A percentile compares a stretch with the other conserved stretches of the same genome.
These are phyloP conservation scores for Acleris holmiana DNA, from an alignment of 2,888 invertebrate species.

Conservation along the genomic window DNA sequence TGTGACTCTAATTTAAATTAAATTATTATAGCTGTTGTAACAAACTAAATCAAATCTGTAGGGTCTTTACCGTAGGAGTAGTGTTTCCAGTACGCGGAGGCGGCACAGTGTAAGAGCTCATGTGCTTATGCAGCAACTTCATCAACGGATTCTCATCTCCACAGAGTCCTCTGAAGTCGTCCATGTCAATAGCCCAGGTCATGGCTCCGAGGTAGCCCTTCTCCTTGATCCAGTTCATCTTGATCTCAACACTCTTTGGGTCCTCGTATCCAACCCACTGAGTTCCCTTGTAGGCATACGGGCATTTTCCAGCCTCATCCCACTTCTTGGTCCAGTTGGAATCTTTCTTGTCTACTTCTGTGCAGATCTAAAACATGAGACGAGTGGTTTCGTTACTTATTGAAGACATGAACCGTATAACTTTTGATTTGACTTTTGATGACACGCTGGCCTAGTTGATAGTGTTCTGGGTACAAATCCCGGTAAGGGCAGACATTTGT, in stretches of 20 bases:
- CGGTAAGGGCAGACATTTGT: too few relatives aligned
- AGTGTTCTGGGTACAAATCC: too few relatives aligned
- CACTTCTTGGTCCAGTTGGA: conserved; percentile 93
- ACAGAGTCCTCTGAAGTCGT: conserved; percentile 93
- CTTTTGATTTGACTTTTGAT: too few relatives aligned
- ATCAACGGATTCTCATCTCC: conserved; percentile 91
- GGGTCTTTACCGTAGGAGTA: conserved; percentile 86
- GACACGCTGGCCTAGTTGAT: too few relatives aligned
- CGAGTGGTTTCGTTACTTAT: neutral
- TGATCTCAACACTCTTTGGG: conserved; percentile 91
- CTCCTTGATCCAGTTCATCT: conserved; percentile 94
- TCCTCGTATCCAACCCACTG: conserved; percentile 97
- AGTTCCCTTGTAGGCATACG: conserved; percentile 93
- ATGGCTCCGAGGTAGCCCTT: conserved; percentile 93
- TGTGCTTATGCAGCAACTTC: conserved; percentile 88
- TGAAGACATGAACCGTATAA: too few relatives aligned
- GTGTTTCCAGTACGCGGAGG: conserved; percentile 85
- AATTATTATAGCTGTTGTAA: too few relatives aligned
- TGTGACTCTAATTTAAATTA: too few relatives aligned
- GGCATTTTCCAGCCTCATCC: conserved; percentile 92
- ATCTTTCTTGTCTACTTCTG: conserved; percentile 87
- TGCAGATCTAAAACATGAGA: conserved; percentile 87
- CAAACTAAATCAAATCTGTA: neutral
- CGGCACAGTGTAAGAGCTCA: conserved; percentile 89
- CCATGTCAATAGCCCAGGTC: conserved; percentile 97